phyloP scores from a whole-genome alignment of 2,113 vertebrate genomes.

The Octodon degus region DNA sequence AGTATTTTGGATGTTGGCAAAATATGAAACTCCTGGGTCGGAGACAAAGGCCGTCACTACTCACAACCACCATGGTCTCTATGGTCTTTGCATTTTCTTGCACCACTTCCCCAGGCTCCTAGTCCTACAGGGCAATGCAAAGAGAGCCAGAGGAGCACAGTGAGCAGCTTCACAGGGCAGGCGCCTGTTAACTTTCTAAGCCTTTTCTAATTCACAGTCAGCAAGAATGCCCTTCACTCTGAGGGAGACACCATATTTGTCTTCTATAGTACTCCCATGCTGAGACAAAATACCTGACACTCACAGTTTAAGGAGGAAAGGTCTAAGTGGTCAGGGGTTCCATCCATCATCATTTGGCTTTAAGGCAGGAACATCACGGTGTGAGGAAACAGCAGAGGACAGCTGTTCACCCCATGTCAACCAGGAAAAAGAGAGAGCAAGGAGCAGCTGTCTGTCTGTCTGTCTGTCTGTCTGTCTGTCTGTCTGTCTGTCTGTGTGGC shows the following conservation, averaged over 20 bases:
- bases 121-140: not conserved
- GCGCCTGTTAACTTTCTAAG: not conserved
- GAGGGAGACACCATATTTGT: not conserved
- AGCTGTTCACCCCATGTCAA: not conserved
- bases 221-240: not conserved
- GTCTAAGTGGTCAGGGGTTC: not conserved
- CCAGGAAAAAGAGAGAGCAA: not conserved
- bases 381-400: not conserved
- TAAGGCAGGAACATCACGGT: not conserved
- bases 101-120: not conserved
- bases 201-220: not conserved
- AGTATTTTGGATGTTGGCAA: not conserved
- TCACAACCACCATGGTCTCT: not conserved
- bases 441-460: not conserved
- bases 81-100: not conserved
- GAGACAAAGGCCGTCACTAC: not conserved
- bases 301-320: not conserved
- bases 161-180: not conserved
- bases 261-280: not conserved
- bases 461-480: not conserved
- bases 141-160: not conserved
- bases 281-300: not conserved
- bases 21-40: not conserved
- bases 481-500: not conserved
- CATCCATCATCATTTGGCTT: not conserved